These are phyloP conservation scores for Thunnus thynnus DNA, from an alignment of 2,113 vertebrate species.

Conservation along the genomic window DNA sequence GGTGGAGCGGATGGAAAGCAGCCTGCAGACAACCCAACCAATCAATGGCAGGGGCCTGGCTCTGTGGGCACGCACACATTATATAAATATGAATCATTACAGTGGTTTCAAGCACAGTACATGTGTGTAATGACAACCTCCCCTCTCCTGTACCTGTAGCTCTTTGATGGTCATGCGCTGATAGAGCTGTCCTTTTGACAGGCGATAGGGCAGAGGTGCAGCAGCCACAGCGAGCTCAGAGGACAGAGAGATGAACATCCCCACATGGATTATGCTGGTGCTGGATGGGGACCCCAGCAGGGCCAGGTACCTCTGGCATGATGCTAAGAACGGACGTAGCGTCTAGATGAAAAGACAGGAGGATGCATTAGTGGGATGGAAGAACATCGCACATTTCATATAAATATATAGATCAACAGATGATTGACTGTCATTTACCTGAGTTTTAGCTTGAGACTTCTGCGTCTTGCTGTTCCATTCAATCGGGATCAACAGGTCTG, in stretches of 20 bases:
- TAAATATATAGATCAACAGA: neutral
- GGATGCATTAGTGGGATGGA: slow-evolving; percentile 7
- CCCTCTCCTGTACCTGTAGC: slow-evolving; percentile 84
- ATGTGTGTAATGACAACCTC: neutral
- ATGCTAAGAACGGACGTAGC: slow-evolving; percentile 85
- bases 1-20: slow-evolving; percentile 84
- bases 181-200: slow-evolving; percentile 82
- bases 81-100: neutral
- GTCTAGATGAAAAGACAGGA: slow-evolving; percentile 41
- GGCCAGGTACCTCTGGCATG: slow-evolving; percentile 81
- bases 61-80: slow-evolving; percentile 77
- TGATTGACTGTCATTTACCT: slow-evolving; percentile 78
- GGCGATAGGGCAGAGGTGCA: slow-evolving; percentile 82
- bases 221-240: slow-evolving; percentile 86
- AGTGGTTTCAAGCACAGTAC: neutral
- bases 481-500: slow-evolving; percentile 89
- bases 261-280: slow-evolving; percentile 73
- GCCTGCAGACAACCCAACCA: slow-evolving; percentile 91
- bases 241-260: slow-evolving; percentile 86
- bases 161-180: slow-evolving; percentile 86
- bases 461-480: slow-evolving; percentile 83
- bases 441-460: slow-evolving; percentile 78
- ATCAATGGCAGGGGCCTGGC: slow-evolving; percentile 89
- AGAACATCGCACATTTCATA: neutral
- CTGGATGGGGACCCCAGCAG: slow-evolving; percentile 82